Conservation (phyloP, 2,113 vertebrate genomes). For the Anarrhichthys ocellatus region DNA sequence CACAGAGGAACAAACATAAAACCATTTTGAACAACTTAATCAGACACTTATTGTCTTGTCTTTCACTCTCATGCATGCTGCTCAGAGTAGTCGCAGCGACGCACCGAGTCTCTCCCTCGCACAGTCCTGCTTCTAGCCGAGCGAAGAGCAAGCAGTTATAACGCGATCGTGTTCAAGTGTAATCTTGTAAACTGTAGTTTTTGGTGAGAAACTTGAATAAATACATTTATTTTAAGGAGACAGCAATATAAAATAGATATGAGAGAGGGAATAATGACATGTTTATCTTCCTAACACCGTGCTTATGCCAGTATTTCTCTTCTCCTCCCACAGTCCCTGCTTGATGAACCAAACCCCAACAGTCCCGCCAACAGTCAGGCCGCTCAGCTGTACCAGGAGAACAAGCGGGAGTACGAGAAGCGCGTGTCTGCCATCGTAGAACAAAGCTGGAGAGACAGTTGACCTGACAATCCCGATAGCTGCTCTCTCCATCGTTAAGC, state of each 20-base stretch:
- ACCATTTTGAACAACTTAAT: no score
- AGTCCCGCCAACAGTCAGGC: constrained; percentile 99
- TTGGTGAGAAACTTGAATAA: no score
- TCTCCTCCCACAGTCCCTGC: constrained; percentile 87
- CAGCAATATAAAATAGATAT: no score
- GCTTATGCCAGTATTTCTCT: background rate
- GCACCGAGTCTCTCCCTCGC: no score
- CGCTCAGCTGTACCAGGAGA: constrained; percentile 99
- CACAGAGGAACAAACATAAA: no score
- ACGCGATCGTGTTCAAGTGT: no score
- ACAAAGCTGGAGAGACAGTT: constrained; percentile 99
- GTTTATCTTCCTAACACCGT: no score
- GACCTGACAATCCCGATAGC: constrained; percentile 81
- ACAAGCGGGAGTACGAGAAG: constrained; percentile 99
- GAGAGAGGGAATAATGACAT: no score
- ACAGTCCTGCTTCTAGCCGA: no score
- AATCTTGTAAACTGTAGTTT: background rate
- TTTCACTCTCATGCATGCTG: background rate
- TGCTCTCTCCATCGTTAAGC: constrained; percentile 56
- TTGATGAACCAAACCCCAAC: constrained; percentile 99
- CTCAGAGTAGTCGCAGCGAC: background rate
- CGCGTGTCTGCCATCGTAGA: constrained; percentile 98
- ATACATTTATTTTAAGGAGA: no score
- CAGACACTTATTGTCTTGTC: background rate
- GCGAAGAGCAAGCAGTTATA: no score